Evolutionary conservation across 1,140 invertebrate species (phyloP).

Genomic region (Hermetia illucens): DNA sequence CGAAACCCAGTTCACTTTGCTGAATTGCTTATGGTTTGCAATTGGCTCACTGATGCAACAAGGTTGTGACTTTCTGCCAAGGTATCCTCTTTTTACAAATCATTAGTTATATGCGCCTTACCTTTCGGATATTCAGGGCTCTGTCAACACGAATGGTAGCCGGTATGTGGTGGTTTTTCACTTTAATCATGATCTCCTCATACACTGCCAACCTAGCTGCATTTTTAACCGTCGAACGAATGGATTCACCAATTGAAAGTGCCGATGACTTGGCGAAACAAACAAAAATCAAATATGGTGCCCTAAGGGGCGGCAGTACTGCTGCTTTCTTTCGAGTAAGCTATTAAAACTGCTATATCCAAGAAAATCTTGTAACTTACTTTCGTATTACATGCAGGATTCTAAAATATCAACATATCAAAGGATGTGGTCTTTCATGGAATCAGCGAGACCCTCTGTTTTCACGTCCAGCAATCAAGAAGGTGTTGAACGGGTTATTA

Average conservation of each 20-base stretch:
- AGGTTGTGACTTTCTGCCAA: slow-evolving; percentile 79
- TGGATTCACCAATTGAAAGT: slow-evolving; percentile 91
- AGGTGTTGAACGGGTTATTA: slow-evolving; percentile 70
- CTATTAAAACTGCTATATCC: slow-evolving; percentile 3
- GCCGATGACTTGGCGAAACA: slow-evolving; percentile 94
- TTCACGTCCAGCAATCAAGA: slow-evolving; percentile 75
- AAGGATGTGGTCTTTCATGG: slow-evolving; percentile 88
- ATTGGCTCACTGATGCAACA: slow-evolving; percentile 89
- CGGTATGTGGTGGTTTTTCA: slow-evolving; percentile 96
- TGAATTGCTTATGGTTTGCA: slow-evolving; percentile 92
- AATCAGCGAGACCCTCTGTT: slow-evolving; percentile 66
- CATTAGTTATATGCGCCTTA: too few species aligned
- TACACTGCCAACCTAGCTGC: slow-evolving; percentile 96
- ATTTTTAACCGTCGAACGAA: slow-evolving; percentile 89
- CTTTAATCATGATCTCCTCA: slow-evolving; percentile 94
- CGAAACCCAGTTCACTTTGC: slow-evolving; percentile 84
- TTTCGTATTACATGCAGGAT: slow-evolving; percentile 41
- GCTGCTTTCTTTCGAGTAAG: slow-evolving; percentile 81
- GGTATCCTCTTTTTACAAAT: slow-evolving; percentile 44
- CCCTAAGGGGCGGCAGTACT: slow-evolving; percentile 81
- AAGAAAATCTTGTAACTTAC: background rate
- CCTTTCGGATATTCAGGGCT: slow-evolving; percentile 42
- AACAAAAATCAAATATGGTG: slow-evolving; percentile 93
- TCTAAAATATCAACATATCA: slow-evolving; percentile 86
- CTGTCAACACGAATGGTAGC: slow-evolving; percentile 81